A percentile compares a stretch with the other conserved stretches of the same genome.
These are phyloP conservation scores for Eriocheir sinensis DNA, from an alignment of 1,140 invertebrate genomes.

Conservation along the genomic window DNA sequence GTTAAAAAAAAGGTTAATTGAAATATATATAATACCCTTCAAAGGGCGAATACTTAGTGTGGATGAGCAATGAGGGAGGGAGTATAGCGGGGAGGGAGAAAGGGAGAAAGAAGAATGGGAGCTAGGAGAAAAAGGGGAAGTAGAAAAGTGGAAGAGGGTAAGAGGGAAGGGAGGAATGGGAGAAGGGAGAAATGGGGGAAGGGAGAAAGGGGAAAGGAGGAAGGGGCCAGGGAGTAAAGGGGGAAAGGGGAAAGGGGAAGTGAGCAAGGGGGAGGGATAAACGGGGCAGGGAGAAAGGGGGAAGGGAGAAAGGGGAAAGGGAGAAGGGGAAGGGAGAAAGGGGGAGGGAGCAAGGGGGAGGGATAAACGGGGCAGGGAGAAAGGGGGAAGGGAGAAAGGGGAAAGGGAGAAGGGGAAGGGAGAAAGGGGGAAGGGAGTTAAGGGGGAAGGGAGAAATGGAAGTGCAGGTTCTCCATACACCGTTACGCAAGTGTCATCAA, in stretches of 20 bases:
- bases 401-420: neutral
- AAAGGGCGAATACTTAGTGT: neutral
- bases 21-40: neutral
- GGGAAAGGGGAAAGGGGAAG: neutral
- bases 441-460: neutral
- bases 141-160: neutral
- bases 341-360: too few relatives aligned
- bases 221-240: neutral
- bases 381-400: neutral
- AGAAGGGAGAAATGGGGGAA: neutral
- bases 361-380: neutral
- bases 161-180: neutral
- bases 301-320: neutral
- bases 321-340: too few relatives aligned
- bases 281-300: neutral
- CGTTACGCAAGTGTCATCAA: neutral
- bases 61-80: neutral
- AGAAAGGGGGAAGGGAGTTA: neutral
- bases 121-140: too few relatives aligned
- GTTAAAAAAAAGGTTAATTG: neutral
- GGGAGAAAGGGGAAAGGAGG: neutral
- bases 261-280: neutral
- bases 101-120: too few relatives aligned
- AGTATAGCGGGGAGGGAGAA: neutral
- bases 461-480: neutral